Conservation (phyloP, 2,888 invertebrate species). For the Merodon equestris region DNA sequence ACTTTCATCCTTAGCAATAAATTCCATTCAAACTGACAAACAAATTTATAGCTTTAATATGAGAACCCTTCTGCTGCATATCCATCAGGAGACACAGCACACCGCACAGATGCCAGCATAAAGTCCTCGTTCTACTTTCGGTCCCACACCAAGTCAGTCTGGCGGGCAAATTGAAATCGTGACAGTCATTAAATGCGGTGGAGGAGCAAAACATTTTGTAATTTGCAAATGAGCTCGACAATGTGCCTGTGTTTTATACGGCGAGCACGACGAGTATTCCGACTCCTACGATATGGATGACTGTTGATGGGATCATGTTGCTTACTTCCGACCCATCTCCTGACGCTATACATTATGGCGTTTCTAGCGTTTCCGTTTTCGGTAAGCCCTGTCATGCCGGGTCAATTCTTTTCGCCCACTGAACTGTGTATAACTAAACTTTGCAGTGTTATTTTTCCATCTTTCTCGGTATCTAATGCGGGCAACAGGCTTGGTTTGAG, state of each 20-base stretch:
- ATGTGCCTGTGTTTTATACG: constrained; percentile 45
- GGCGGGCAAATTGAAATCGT: constrained; percentile 52
- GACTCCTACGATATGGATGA: too few species aligned
- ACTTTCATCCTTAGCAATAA: constrained; percentile 15
- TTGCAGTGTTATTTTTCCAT: constrained; percentile 1
- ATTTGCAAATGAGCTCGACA: constrained; percentile 68
- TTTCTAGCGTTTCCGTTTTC: constrained; percentile 10
- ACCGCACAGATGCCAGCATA: background rate
- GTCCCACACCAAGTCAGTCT: constrained; percentile 27
- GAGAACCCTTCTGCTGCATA: constrained; percentile 21
- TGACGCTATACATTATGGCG: too few species aligned
- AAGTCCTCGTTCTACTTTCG: constrained; percentile 8
- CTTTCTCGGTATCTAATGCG: too few species aligned
- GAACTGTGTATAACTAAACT: constrained; percentile 30
- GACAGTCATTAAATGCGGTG: constrained; percentile 57
- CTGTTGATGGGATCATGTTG: constrained; percentile 19
- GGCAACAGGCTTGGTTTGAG: too few species aligned
- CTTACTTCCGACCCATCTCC: background rate
- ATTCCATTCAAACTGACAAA: constrained; percentile 16
- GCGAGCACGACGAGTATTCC: constrained; percentile 1
- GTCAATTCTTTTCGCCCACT: constrained; percentile 52
- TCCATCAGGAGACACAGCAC: background rate
- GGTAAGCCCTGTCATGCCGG: constrained; percentile 35
- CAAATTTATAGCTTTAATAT: constrained; percentile 61
- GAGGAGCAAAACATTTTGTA: constrained; percentile 60